These are phyloP conservation scores for Papilio dardanus DNA, from an alignment of 1,140 invertebrate genomes.

Conservation along the genomic window DNA sequence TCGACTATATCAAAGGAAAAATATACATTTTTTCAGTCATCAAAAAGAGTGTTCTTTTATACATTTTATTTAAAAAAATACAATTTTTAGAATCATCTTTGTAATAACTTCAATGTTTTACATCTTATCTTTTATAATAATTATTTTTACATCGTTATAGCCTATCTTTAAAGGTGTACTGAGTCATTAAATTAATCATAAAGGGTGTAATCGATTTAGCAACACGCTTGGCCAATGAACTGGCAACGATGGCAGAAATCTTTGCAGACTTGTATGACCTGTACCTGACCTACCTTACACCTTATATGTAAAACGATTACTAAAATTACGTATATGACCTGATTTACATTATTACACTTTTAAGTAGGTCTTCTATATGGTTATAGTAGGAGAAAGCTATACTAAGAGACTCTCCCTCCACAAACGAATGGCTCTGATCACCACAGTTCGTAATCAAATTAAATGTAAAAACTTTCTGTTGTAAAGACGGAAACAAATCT, in stretches of 20 bases:
- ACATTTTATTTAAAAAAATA: not conserved
- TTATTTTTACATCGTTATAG: slow-evolving; percentile 13
- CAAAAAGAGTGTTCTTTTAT: not conserved
- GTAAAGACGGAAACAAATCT: too few species aligned
- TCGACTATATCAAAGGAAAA: not conserved
- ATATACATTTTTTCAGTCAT: not conserved
- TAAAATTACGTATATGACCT: not conserved
- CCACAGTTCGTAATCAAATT: too few species aligned
- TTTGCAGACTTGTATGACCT: not conserved
- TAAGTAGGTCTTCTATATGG: too few species aligned
- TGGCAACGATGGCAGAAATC: slow-evolving; percentile 11
- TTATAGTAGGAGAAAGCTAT: too few species aligned
- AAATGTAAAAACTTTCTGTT: too few species aligned
- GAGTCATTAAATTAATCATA: not conserved
- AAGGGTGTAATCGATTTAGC: slow-evolving; percentile 9
- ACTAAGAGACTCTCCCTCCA: too few species aligned
- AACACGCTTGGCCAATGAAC: not conserved
- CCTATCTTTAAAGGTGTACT: slow-evolving; percentile 7
- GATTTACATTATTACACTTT: not conserved
- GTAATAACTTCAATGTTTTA: not conserved
- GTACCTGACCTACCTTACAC: slow-evolving; percentile 11
- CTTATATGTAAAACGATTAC: not conserved
- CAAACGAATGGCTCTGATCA: too few species aligned
- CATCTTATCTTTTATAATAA: not conserved
- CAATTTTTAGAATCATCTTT: not conserved